These are phyloP conservation scores for Phenacoccus solenopsis DNA, from an alignment of 1,140 invertebrate species.

Conservation along the genomic window DNA sequence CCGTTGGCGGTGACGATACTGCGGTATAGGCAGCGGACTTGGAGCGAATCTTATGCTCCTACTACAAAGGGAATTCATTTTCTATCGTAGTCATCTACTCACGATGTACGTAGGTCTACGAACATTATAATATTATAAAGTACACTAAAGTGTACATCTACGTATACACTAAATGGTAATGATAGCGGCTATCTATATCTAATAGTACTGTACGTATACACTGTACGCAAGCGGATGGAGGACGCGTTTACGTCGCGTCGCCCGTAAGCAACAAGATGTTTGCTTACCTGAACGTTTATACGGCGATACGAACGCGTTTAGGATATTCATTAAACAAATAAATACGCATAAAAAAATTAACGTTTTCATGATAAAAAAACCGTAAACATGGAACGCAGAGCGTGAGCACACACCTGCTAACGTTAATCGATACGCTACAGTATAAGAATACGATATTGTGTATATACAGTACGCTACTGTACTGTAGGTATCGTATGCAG, in stretches of 20 bases:
- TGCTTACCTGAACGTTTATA: not conserved
- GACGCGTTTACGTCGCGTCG: not conserved
- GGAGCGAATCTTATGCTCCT: no score
- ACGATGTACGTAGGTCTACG: no score
- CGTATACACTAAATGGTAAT: no score
- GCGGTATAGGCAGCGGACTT: no score
- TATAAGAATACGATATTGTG: slow-evolving; percentile 6
- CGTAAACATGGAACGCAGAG: slow-evolving; percentile 11
- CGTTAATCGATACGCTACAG: slow-evolving; percentile 6
- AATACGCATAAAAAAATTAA: not conserved
- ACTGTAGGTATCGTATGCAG: no score
- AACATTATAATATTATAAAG: no score
- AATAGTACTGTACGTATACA: not conserved
- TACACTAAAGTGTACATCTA: no score
- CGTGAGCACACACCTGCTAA: slow-evolving; percentile 14
- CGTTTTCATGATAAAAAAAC: slow-evolving; percentile 4
- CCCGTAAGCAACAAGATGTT: not conserved
- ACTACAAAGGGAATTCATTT: no score
- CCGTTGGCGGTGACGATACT: no score
- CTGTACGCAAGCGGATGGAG: not conserved
- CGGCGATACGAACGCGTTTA: not conserved
- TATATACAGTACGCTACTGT: no score
- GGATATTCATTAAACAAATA: not conserved
- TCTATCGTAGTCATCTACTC: no score
- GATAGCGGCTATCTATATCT: no score